Percentiles rank a stretch among this genome's conserved stretches.
phyloP scores from a whole-genome alignment of 2,797 vertebrate species.

The Hippopotamyrus pictus region DNA sequence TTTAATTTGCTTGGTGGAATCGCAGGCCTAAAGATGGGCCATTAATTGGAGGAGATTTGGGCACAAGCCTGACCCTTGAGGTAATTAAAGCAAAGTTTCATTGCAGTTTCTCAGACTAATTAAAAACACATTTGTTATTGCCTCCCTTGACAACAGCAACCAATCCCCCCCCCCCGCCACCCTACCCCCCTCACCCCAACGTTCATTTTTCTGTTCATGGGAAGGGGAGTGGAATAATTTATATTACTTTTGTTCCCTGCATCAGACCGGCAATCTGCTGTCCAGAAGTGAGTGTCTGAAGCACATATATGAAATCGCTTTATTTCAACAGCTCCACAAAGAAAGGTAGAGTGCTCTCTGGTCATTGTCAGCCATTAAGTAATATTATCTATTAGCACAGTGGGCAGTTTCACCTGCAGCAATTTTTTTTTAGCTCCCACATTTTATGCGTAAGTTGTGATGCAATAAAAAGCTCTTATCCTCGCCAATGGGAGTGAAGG shows the following conservation, averaged over 20 bases:
- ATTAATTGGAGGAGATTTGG: conserved; percentile 36
- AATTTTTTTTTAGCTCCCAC: background rate
- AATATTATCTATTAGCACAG: background rate
- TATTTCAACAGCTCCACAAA: background rate
- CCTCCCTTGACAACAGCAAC: conserved; percentile 15
- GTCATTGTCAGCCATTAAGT: background rate
- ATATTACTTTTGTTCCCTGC: conserved; percentile 13
- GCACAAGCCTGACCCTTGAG: conserved; percentile 45
- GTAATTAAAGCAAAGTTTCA: conserved; percentile 52
- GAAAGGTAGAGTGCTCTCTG: background rate
- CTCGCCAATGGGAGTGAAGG: background rate
- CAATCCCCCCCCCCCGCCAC: conserved; percentile 32
- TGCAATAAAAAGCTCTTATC: background rate
- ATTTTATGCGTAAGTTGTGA: background rate
- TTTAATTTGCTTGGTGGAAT: conserved; percentile 39
- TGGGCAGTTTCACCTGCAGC: background rate
- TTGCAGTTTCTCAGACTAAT: conserved; percentile 53
- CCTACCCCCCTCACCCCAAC: conserved; percentile 14
- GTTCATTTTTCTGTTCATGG: conserved; percentile 21
- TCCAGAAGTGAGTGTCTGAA: conserved; percentile 18
- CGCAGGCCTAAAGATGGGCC: conserved; percentile 51
- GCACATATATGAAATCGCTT: background rate
- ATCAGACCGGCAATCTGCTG: conserved; percentile 5
- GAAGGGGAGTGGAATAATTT: conserved; percentile 20
- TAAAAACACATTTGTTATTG: conserved; percentile 49